Evolutionary conservation across 1,140 invertebrate genomes (phyloP), one percentile per base, ranked within the genome.

Genomic region (Brachionus calyciflorus): DNA sequence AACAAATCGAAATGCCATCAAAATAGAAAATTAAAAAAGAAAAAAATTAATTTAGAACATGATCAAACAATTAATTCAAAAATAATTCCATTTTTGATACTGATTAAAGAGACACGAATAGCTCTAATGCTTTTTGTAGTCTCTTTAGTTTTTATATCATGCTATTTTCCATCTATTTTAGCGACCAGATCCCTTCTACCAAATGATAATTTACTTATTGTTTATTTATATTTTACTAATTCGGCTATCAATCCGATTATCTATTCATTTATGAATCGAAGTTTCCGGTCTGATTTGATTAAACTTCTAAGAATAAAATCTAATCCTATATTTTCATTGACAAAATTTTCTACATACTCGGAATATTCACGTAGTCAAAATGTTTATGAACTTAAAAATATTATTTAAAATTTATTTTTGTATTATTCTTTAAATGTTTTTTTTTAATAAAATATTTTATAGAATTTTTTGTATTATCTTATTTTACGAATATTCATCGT

Each of bases 161-260:
- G 37, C 28, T 73, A 73, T 14, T 17, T 51, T 10, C 69, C 69
- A 2, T 73, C 69, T 19, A 73, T 73, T 73, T 73, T 73, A 9
- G 40, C 28, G 4, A 49, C 40, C 2, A 41, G 37, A 4, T 33
- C 24, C 10, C 46, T 33, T 19, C 7, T 41, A 14, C n/a, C 40
- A 26, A 49, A 19, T 40, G 9, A 21, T 21, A 73, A 51, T 51
- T 21, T 73, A 5, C 51, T 41, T 51, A 51, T 73, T 51, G 24
- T 30, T 49, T 73, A 73, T 73, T 40, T 73, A 2, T 73, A 73
- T 55, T 53, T 73, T 17, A 19, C 46, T 4, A 73, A 73, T 73
- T 73, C 69, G 12, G 69, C 69, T 40, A 73, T 73, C 7, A 73
- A 73, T 73, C 69, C 69, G 9, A 28, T 73, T 14, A 73, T 73